phyloP scores from a whole-genome alignment of 2,888 invertebrate species.

The Eilema sororculum region DNA sequence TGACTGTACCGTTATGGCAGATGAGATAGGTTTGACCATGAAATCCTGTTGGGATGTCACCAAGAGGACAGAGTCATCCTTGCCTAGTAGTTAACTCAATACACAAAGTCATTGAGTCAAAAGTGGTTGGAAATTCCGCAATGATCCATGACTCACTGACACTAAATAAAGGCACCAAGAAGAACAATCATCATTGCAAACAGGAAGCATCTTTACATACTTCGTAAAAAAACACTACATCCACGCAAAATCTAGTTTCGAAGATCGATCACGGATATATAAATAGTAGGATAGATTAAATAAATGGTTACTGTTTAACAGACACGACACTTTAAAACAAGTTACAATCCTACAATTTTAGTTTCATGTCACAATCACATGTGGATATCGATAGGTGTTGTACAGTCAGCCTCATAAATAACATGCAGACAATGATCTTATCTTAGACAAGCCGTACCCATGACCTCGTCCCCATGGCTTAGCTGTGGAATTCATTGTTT shows the following conservation, averaged over 20 bases:
- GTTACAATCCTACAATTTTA: background rate
- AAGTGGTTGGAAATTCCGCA: background rate
- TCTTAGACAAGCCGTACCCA: no score
- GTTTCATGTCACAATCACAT: background rate
- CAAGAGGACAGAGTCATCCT: no score
- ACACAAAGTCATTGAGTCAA: no score
- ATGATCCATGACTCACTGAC: background rate
- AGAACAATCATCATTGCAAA: conserved; percentile 12
- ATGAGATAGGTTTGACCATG: no score
- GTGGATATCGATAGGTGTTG: no score
- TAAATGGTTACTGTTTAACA: background rate
- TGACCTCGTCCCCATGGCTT: no score
- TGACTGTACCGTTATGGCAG: no score
- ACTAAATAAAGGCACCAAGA: conserved; percentile 1
- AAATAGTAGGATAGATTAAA: background rate
- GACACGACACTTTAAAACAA: background rate
- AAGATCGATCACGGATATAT: conserved; percentile 16
- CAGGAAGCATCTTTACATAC: conserved; percentile 13
- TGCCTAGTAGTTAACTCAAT: no score
- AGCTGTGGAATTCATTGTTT: no score
- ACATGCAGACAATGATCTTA: no score
- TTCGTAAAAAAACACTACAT: conserved; percentile 10
- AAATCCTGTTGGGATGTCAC: no score
- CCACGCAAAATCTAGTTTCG: conserved; percentile 13
- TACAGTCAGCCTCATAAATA: no score